Evolutionary conservation across 2,888 invertebrate species (phyloP), one percentile per base, ranked within the genome.

Genomic region (Yponomeuta cagnagella): DNA sequence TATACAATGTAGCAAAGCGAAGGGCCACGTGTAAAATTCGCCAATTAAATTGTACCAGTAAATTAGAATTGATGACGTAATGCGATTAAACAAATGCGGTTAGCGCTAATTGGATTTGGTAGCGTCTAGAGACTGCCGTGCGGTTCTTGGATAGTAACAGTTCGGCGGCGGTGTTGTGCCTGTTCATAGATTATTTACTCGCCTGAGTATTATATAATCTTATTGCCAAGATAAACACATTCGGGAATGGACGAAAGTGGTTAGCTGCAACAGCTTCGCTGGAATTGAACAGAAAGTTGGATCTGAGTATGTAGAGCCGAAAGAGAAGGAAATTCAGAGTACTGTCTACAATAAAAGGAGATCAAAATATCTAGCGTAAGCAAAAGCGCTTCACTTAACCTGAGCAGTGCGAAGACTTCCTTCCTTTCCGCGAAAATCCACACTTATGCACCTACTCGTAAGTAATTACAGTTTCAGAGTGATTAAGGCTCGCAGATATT

Each of bases 41-140:
- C 70, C 68, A 72, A 52, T 72, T 72, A 67, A 70, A 70, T 72
- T 70, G 72, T 64, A 23, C 48, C 30, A 3, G 43, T 70, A 43
- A 71, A 70, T 75, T 72, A 74, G 73, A 76, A 77, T 75, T 72
- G 74, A 75, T 75, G 74, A 75, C 72, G 52, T 77, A 70, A 72
- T 75, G 74, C 71, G 72, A 72, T 75, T 75, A 72, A 75, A 76
- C 75, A 73, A 73, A 68, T 43, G 48, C 69, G 68, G 69, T 65
- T 43, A 23, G 15, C 63, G 64, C 31, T 71, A 71, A 71, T 69
- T 71, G 68, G 68, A 23, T 67, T 48, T 30, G 33, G 69, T 33
- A 68, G 23, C 31, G 58, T 69, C 48, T 58, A 58, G 52, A 58
- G 52, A 58, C 52, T 65, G 65, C 65, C 65, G 65, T 65, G 30